A percentile compares a stretch with the other conserved stretches of the same genome.
These are phyloP conservation scores for Menura novaehollandiae DNA, from an alignment of 2,113 vertebrate genomes.

Conservation along the genomic window DNA sequence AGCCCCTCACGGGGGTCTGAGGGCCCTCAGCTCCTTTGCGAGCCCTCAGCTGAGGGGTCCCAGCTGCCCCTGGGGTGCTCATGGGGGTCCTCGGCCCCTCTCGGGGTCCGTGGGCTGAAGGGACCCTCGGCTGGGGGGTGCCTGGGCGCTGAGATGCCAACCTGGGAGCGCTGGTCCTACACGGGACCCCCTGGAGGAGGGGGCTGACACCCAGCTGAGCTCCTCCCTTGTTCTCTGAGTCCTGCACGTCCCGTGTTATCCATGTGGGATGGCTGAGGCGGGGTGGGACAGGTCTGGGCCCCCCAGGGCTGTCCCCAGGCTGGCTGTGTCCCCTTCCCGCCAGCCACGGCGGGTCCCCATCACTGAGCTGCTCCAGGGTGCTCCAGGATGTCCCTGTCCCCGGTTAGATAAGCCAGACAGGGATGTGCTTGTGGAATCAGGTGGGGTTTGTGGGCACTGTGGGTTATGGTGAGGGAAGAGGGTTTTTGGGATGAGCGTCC, in stretches of 20 bases:
- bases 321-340: not conserved
- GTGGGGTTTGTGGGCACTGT: not conserved
- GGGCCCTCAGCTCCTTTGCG: too few species aligned
- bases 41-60: not conserved
- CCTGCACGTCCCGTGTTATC: fast-evolving
- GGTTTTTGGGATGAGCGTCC: not conserved
- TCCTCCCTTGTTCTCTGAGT: fast-evolving
- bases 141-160: not conserved
- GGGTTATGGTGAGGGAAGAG: fast-evolving
- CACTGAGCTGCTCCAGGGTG: not conserved
- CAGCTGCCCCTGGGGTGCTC: not conserved
- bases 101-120: not conserved
- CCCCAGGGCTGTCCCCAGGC: too few species aligned
- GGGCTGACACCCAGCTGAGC: not conserved
- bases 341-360: too few species aligned
- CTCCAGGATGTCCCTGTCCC: not conserved
- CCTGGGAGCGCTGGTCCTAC: not conserved
- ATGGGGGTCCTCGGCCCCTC: not conserved
- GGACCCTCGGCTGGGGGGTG: not conserved
- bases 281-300: not conserved
- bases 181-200: not conserved
- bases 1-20: not conserved
- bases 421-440: fast-evolving
- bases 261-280: fast-evolving
- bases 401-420: fast-evolving